Evolutionary conservation across 2,113 vertebrate genomes (phyloP), one percentile per base, ranked within the genome.

Genomic region (Lates calcarifer): DNA sequence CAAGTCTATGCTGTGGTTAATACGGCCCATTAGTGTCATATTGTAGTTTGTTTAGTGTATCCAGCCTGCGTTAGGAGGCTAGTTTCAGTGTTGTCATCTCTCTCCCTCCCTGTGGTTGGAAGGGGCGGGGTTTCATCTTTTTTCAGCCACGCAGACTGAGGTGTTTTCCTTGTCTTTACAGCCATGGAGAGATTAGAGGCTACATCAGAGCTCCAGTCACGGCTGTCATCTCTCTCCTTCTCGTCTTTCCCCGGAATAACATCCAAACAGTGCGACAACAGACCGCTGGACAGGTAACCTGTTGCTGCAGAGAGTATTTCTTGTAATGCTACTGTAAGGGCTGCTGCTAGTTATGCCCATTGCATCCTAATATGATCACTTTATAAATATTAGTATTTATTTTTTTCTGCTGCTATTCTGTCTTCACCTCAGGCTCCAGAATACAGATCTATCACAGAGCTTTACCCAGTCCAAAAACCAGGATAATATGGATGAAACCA

Each of bases 181-280:
- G 90, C 81, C 78, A 95, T 95, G 95, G 94, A 95, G 91, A 91
- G 82, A 80, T 49, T 84, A 83, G 95, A 94, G 15, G 56, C 87
- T 13, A 81, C 94, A 72, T 94, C 95, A 18, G 92, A 95, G 89
- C 94, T 95, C 10, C 91, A 95, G 83, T 96, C 95, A 5, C 92
- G 95, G 83, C 83, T 96, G 82, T 93, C 95, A 11, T 94, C 95
- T 6, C 85, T 96, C 56, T 95, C 95, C 20, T 91, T 94, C 71
- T 94, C 95, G 0, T 95, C 95, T 45, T 95, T 95, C 43, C 94
- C 95, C 13, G 95, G 95, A 57, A 87, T 95, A 61, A 88, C 93
- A 56, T 94, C 94, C 47, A 90, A 94, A 18, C 92, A 89, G 83
- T 87, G 92, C 73, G 92, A 93, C 82, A 79, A 53, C 65, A 83